A percentile compares a stretch with the other conserved stretches of the same genome.
phyloP scores from a whole-genome alignment of 2,797 vertebrate species.

The Coccyzus lansbergi region DNA sequence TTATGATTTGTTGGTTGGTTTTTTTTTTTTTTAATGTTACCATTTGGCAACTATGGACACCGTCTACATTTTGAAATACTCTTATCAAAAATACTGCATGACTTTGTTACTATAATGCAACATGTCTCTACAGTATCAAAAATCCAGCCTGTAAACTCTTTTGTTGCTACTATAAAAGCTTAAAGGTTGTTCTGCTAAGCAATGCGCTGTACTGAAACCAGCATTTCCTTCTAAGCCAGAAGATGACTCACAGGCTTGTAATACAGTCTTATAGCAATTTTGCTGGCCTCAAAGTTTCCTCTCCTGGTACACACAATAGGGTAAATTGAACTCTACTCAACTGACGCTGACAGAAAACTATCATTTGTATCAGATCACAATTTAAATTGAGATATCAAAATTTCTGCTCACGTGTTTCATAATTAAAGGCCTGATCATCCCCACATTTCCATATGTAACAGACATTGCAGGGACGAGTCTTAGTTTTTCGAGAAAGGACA shows the following conservation, averaged over 20 bases:
- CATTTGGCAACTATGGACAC: neutral
- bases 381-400: constrained; percentile 16
- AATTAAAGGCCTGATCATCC: neutral
- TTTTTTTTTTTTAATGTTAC: neutral
- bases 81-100: neutral
- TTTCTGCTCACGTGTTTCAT: neutral
- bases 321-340: constrained; percentile 23
- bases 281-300: constrained; percentile 3
- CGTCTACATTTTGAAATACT: neutral
- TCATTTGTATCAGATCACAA: constrained; percentile 7
- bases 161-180: neutral
- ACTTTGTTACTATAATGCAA: neutral
- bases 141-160: neutral
- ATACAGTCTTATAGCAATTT: constrained; percentile 21
- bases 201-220: neutral
- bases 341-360: neutral
- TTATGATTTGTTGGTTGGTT: neutral
- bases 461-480: neutral
- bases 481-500: neutral
- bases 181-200: neutral
- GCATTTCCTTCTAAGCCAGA: neutral
- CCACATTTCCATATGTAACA: neutral
- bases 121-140: neutral
- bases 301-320: neutral
- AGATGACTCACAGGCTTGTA: constrained; percentile 31